Evolutionary conservation across 2,113 vertebrate genomes (phyloP).

Genomic region (Phylloscopus trochilus): DNA sequence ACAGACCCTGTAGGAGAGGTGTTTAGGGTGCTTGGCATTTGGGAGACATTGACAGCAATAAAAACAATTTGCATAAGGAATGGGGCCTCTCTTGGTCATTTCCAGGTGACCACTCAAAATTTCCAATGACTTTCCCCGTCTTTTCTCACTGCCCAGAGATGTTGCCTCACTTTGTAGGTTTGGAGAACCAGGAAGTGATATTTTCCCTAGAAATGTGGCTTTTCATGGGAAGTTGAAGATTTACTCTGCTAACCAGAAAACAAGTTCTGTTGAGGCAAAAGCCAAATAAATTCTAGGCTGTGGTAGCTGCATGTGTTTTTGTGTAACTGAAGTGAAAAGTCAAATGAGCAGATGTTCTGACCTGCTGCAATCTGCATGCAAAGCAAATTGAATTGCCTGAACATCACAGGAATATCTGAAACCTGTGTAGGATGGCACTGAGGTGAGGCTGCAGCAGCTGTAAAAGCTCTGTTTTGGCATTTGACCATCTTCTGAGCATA

Average conservation of each 20-base stretch:
- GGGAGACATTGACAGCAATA: background rate
- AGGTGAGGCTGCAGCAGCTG: background rate
- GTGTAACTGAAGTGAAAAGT: background rate
- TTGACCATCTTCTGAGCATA: background rate
- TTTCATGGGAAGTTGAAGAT: background rate
- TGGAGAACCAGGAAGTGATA: background rate
- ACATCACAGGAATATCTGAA: background rate
- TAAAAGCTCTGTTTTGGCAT: background rate
- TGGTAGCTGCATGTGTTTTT: background rate
- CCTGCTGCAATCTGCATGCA: background rate
- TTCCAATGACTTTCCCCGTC: rapidly evolving
- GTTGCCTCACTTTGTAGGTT: background rate
- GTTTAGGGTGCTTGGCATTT: background rate
- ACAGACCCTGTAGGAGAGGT: background rate
- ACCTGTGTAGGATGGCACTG: background rate
- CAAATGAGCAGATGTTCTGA: background rate
- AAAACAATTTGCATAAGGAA: background rate
- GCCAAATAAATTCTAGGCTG: background rate
- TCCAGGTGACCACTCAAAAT: background rate
- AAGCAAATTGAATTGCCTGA: background rate
- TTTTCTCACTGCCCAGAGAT: background rate
- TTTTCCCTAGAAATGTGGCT: background rate
- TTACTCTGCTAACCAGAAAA: background rate
- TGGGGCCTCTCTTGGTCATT: background rate
- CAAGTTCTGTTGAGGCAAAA: background rate